These are phyloP conservation scores for Sipha flava DNA, from an alignment of 1,140 invertebrate genomes.

Conservation along the genomic window DNA sequence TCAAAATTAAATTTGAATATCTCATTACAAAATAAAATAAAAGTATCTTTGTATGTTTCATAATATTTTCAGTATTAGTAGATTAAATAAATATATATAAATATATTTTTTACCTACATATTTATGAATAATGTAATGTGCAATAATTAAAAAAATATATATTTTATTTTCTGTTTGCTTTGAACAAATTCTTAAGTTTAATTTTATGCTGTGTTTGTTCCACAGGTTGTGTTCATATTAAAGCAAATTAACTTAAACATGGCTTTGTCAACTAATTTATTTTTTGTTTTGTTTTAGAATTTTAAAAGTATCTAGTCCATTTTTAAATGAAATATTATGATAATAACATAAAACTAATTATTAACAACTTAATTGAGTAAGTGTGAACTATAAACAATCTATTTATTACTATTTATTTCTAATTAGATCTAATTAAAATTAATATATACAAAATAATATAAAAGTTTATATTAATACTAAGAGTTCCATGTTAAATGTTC, in stretches of 20 bases:
- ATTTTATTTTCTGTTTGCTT: background rate
- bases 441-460: background rate
- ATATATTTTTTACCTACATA: background rate
- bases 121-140: background rate
- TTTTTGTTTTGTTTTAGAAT: slow-evolving; percentile 6
- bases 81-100: too few species aligned
- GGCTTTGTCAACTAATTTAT: background rate
- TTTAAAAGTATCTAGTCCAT: slow-evolving; percentile 17
- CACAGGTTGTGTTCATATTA: slow-evolving; percentile 16
- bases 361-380: background rate
- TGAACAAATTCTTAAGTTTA: background rate
- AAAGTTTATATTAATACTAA: background rate
- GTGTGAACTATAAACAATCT: background rate
- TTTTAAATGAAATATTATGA: background rate
- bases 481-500: background rate
- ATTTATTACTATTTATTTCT: background rate
- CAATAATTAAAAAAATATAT: background rate
- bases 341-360: background rate
- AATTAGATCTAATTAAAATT: slow-evolving; percentile 12
- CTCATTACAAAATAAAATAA: background rate
- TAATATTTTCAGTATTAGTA: slow-evolving; percentile 13
- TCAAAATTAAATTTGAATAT: background rate
- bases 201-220: background rate
- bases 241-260: background rate
- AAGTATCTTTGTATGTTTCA: background rate